Conservation (phyloP, 2,888 invertebrate species). For the Thymelicus acteon region DNA sequence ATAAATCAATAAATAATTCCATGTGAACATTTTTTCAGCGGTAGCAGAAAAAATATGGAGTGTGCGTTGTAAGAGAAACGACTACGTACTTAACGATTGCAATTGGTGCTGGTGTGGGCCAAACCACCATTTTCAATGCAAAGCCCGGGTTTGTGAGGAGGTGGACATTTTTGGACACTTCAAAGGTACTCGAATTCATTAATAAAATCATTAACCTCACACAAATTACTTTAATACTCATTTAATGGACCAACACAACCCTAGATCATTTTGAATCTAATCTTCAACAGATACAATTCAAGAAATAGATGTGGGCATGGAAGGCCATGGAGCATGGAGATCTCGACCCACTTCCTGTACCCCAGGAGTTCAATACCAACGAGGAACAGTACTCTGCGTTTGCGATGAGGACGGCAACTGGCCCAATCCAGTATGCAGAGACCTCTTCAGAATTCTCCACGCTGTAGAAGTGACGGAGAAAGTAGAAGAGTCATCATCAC, state of each 20-base stretch:
- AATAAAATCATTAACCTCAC: too few relatives aligned
- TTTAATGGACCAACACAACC: neutral
- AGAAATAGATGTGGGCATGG: slow-evolving; percentile 70
- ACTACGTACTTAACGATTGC: slow-evolving; percentile 66
- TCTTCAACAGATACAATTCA: slow-evolving; percentile 61
- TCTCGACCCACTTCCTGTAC: slow-evolving; percentile 54
- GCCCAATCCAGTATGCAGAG: slow-evolving; percentile 73
- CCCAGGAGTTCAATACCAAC: slow-evolving; percentile 63
- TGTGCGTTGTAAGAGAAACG: slow-evolving; percentile 51
- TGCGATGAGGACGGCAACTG: slow-evolving; percentile 69
- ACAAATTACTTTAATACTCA: neutral
- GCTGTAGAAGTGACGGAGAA: slow-evolving; percentile 53
- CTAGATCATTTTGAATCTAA: neutral
- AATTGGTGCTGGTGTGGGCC: slow-evolving; percentile 67
- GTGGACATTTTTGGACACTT: slow-evolving; percentile 78
- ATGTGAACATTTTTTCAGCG: slow-evolving; percentile 48
- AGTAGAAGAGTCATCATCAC: slow-evolving; percentile 42
- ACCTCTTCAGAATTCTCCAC: slow-evolving; percentile 64
- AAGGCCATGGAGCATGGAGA: slow-evolving; percentile 71
- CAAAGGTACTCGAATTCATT: slow-evolving; percentile 55
- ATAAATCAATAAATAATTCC: too few relatives aligned
- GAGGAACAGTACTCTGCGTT: slow-evolving; percentile 60
- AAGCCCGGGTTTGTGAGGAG: slow-evolving; percentile 56
- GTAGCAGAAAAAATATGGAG: slow-evolving; percentile 53
- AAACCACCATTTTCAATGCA: slow-evolving; percentile 53